Conservation (phyloP, 2,797 vertebrate genomes). For the Limnodromus scolopaceus region DNA sequence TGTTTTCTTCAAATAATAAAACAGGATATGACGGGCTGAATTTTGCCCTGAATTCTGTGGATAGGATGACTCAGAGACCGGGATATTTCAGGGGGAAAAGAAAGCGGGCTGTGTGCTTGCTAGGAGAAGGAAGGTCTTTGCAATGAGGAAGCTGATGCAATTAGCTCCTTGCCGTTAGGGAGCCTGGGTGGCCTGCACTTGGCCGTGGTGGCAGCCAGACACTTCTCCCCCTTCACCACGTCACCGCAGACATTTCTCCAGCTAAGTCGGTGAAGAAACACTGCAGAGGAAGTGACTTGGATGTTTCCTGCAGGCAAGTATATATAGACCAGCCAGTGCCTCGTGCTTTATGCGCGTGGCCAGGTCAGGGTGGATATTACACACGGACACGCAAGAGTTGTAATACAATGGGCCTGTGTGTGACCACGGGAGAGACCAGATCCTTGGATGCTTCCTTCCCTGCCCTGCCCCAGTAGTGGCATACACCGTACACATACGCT, state of each 20-base stretch:
- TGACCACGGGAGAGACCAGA: neutral
- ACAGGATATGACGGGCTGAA: neutral
- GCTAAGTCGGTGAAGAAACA: neutral
- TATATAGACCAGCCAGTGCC: neutral
- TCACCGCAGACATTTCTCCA: neutral
- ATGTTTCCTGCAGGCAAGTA: neutral
- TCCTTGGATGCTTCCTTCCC: neutral
- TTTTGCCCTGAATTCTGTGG: neutral
- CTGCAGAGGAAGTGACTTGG: neutral
- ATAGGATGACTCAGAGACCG: neutral
- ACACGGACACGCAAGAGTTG: neutral
- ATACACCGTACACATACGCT: neutral
- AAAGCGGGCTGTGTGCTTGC: neutral
- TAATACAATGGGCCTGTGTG: neutral
- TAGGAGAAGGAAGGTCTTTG: neutral
- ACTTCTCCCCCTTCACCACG: neutral
- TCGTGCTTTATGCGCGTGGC: rapidly evolving
- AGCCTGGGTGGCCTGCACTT: neutral
- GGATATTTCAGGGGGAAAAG: neutral
- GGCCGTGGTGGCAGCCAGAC: neutral
- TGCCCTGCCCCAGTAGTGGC: neutral
- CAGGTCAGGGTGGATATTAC: neutral
- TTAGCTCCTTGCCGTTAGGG: neutral
- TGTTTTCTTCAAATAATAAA: conserved; percentile 5
- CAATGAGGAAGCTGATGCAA: neutral